These are phyloP conservation scores for Amphiprion percula DNA, from an alignment of 2,113 vertebrate genomes.

Conservation along the genomic window DNA sequence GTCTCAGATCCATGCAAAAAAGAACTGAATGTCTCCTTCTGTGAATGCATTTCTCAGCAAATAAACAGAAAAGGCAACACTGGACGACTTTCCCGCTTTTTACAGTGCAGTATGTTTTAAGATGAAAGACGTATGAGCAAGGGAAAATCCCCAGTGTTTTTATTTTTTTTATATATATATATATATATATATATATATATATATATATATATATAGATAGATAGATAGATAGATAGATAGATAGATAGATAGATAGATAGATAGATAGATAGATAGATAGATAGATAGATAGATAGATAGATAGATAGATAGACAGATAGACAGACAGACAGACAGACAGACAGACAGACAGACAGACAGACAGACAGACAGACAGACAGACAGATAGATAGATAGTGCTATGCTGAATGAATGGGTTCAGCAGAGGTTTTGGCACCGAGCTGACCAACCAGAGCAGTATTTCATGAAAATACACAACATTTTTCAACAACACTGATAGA, in stretches of 20 bases:
- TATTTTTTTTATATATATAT: too few relatives aligned
- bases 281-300: too few relatives aligned
- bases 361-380: too few relatives aligned
- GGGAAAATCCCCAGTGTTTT: slow-evolving; percentile 20
- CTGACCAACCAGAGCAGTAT: not conserved
- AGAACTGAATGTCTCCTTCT: slow-evolving; percentile 7
- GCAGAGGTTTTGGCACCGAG: slow-evolving; percentile 19
- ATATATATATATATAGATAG: too few relatives aligned
- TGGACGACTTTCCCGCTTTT: not conserved
- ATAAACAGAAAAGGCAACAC: slow-evolving; percentile 10
- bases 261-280: too few relatives aligned
- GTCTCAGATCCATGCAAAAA: slow-evolving; percentile 55
- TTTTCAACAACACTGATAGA: slow-evolving; percentile 29
- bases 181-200: too few relatives aligned
- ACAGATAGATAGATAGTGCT: not conserved
- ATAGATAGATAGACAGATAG: too few relatives aligned
- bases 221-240: too few relatives aligned
- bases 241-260: too few relatives aligned
- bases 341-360: not conserved
- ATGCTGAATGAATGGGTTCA: slow-evolving; percentile 27
- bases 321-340: too few relatives aligned
- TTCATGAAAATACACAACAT: slow-evolving; percentile 42
- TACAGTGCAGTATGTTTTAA: not conserved
- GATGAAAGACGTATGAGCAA: slow-evolving; percentile 2
- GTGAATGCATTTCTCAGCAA: slow-evolving; percentile 18